Evolutionary conservation across 2,888 invertebrate genomes (phyloP), one percentile per base, ranked within the genome.

Genomic region (Drosophila ezoana): DNA sequence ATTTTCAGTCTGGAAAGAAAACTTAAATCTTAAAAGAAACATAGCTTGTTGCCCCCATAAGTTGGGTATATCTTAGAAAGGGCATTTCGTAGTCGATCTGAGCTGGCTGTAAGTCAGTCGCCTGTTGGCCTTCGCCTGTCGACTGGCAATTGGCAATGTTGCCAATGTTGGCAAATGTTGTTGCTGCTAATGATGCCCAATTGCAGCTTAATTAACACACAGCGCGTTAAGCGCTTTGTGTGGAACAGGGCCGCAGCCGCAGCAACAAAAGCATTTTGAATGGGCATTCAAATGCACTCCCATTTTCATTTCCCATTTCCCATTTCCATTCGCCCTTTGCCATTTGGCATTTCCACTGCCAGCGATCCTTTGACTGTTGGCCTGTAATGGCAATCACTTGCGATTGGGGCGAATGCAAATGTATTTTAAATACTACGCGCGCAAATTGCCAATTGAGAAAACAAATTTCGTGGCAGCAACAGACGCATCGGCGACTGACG

Each of bases 121-220:
- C 23, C 37, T 66, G 57, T 53, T 71, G 44, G 53, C 59, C 35
- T 47, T 43, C 57, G 53, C 40, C 44, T 56, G 61, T 20, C 49
- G 40, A 60, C 44, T 61, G 69, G 66, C 58, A 70, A 75, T 59
- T 71, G 58, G 56, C 41, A 28, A 51, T 66, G 61, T 56, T 70
- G 71, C 63, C 81, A 60, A 65, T 73, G 73, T 52, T 70, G 65
- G 16, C 61, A 44, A 73, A 73, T 87, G 88, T 81, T 85, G 86
- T 64, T 88, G 86, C 69, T 81, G 81, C 70, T 89, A 88, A 81
- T 87, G 86, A 72, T 68, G 80, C 66, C 76, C 83, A 84, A 87
- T 77, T 81, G 87, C 74, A 72, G 87, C 81, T 86, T 86, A 86
- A 86, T 86, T 86, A 86, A 89, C 89, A 79, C 89, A 81, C 71